phyloP scores from a whole-genome alignment of 2,113 vertebrate genomes.

The Protobothrops flavoviridis region DNA sequence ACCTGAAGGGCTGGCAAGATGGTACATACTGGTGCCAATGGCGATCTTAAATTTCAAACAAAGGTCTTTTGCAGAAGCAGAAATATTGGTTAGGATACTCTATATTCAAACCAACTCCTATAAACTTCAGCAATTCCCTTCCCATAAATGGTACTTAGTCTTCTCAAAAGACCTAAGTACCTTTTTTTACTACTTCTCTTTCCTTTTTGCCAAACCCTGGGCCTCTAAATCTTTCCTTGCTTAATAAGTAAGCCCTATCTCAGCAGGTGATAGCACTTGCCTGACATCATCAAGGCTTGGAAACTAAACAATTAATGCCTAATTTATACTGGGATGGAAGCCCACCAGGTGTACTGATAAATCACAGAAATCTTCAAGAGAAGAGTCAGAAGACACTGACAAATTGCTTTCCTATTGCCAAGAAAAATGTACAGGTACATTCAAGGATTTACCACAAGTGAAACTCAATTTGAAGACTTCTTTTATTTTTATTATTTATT shows the following conservation, averaged over 20 bases:
- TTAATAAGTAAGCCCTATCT: slow-evolving; percentile 17
- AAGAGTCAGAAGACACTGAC: background rate
- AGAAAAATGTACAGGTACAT: background rate
- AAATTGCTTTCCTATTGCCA: background rate
- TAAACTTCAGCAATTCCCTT: too few relatives aligned
- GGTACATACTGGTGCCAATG: background rate
- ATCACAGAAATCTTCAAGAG: background rate
- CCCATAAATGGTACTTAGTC: background rate
- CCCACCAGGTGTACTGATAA: background rate
- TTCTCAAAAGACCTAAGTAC: background rate
- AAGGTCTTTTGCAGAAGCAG: background rate
- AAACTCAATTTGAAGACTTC: background rate
- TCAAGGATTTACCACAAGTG: background rate
- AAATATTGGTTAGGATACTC: background rate
- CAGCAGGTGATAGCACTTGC: background rate
- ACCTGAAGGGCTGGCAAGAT: background rate
- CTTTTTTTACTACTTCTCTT: background rate
- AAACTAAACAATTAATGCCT: background rate
- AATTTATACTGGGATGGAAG: background rate
- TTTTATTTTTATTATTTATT: background rate
- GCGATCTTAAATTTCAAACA: too few relatives aligned
- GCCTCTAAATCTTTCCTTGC: background rate
- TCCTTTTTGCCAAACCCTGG: background rate
- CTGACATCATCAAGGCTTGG: background rate
- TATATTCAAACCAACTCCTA: background rate